Base-by-base conservation (phyloP, 1,140 invertebrate species). In the Orius laevigatus region DNA sequence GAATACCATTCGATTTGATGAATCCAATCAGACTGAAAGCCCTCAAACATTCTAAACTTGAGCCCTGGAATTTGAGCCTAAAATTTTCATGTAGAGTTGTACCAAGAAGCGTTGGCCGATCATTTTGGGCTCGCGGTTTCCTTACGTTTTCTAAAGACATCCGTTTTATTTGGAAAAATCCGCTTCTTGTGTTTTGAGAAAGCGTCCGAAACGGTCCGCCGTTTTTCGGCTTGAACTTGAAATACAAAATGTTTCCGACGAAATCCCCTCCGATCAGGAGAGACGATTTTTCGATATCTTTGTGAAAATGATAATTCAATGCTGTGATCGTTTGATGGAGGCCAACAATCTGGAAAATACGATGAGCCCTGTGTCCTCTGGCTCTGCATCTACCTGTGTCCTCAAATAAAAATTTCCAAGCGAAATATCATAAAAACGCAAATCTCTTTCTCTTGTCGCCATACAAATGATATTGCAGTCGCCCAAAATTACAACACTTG, bases 381-480 rank as follows among this genome's bases (percentile, higher is more conserved):
- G n/a, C n/a, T n/a, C 25, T 25, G 8, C 25, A 25, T 8, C 25
- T 25, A 25, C 25, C 25, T 25, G 25, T 25, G 25, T 25, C 25
- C 25, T 25, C 8, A 25, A 25, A 25, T 25, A 25, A 8, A 25
- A 25, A 25, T 25, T 25, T 25, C 25, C 25, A 3, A 25, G 25
- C 3, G 25, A 25, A 10, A 72, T 76, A 55, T 82, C 78, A 57
- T 81, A 81, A 61, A 83, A 81, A 53, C 78, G 66, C 9, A 82
- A 57, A 58, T 80, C 78, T 1, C 73, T 60, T 60, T 81, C 78
- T 2, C 74, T 73, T 2, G 76, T 77, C 47, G 75, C 73, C 5
- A 73, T 75, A 48, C 74, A 77, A 2, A 81, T 63, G 39, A 81
- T 70, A 57, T 74, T 74, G 11, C 81, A 71, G 60, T 82, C 78